Evolutionary conservation across 1,140 invertebrate genomes (phyloP).

Genomic region (Parapsyche elsis): DNA sequence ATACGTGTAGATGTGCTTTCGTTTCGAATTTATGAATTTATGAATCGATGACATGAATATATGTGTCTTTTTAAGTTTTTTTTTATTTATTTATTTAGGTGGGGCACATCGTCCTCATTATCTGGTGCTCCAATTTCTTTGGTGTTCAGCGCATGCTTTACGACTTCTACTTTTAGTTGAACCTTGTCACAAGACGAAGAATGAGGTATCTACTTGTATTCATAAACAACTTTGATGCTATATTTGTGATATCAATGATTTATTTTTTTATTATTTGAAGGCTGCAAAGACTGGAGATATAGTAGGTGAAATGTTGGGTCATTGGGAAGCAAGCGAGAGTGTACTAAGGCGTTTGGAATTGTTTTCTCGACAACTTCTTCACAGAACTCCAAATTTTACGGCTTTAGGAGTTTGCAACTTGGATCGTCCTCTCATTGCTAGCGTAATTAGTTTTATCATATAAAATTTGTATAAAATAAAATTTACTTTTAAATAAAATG

Average conservation of each 20-base stretch:
- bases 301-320: slow-evolving; percentile 62
- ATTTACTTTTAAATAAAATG: slow-evolving; percentile 9
- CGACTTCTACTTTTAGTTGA: slow-evolving; percentile 75
- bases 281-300: slow-evolving; percentile 62
- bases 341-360: slow-evolving; percentile 69
- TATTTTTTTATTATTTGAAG: no score
- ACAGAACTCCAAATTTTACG: slow-evolving; percentile 71
- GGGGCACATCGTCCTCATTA: slow-evolving; percentile 62
- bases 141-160: slow-evolving; percentile 73
- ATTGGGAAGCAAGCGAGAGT: slow-evolving; percentile 59
- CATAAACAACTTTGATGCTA: neutral
- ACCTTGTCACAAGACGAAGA: slow-evolving; percentile 71
- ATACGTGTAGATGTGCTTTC: neutral
- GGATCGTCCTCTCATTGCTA: slow-evolving; percentile 72
- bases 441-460: slow-evolving; percentile 65
- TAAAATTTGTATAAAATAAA: neutral
- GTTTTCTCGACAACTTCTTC: slow-evolving; percentile 74
- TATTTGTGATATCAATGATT: neutral
- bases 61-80: neutral
- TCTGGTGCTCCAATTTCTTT: slow-evolving; percentile 70
- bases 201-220: slow-evolving; percentile 62
- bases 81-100: slow-evolving; percentile 57
- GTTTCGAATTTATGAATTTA: neutral
- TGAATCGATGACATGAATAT: neutral
- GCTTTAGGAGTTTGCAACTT: slow-evolving; percentile 74